These are phyloP conservation scores for Drosophila sucinea DNA, from an alignment of 1,140 invertebrate genomes.

Conservation along the genomic window DNA sequence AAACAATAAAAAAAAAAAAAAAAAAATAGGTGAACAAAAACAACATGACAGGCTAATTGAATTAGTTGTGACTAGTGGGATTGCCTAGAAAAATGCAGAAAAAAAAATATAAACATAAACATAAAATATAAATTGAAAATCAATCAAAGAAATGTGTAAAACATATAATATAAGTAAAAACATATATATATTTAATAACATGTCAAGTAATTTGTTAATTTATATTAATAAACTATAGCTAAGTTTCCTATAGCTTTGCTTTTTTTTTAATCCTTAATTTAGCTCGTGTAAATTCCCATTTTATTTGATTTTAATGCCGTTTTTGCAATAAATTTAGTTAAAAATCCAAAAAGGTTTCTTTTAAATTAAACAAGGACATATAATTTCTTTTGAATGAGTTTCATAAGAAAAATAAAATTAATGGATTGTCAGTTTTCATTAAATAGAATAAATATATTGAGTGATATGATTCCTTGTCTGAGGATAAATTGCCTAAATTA, in stretches of 20 bases:
- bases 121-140: conserved; percentile 32
- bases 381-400: too few species aligned
- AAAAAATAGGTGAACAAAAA: conserved; percentile 58
- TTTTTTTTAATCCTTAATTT: not conserved
- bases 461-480: too few species aligned
- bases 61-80: conserved; percentile 82
- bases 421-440: too few species aligned
- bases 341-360: too few species aligned
- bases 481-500: too few species aligned
- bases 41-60: conserved; percentile 65
- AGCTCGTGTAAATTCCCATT: not conserved
- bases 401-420: too few species aligned
- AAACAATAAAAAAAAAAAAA: conserved; percentile 56
- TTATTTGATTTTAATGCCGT: too few species aligned
- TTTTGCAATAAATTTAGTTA: too few species aligned
- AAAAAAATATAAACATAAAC: conserved; percentile 31
- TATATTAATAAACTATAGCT: not conserved
- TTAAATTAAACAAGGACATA: too few species aligned
- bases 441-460: too few species aligned
- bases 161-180: conserved; percentile 18
- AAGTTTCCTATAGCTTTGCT: not conserved
- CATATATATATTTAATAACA: conserved; percentile 7
- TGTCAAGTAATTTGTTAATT: not conserved
- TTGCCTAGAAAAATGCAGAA: conserved; percentile 79
- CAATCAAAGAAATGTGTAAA: conserved; percentile 41